Percentiles rank a stretch among this genome's conserved stretches.
These are phyloP conservation scores for Trichomycterus rosablanca DNA, from an alignment of 2,113 vertebrate genomes.

Conservation along the genomic window DNA sequence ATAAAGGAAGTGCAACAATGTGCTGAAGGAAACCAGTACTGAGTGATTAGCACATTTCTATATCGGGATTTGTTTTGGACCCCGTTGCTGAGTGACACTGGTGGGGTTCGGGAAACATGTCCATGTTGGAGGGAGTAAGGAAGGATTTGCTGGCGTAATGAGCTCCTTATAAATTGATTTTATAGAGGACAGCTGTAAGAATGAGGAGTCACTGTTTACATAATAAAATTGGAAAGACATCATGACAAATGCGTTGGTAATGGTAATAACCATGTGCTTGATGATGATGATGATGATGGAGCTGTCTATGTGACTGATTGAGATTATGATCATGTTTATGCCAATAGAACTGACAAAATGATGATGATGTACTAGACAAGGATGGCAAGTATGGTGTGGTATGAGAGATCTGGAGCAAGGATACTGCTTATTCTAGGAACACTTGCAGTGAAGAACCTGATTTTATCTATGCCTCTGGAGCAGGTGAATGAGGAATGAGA, in stretches of 20 bases:
- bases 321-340: neutral
- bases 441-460: no score
- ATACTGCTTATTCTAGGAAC: constrained; percentile 2
- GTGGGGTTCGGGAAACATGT: constrained; percentile 9
- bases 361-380: neutral
- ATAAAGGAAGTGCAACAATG: constrained; percentile 32
- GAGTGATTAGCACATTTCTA: constrained; percentile 13
- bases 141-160: neutral
- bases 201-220: neutral
- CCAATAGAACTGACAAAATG: neutral
- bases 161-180: neutral
- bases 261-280: neutral
- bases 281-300: neutral
- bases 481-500: neutral
- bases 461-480: neutral
- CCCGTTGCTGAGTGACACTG: constrained; percentile 24
- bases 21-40: neutral
- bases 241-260: neutral
- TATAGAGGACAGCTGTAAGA: neutral
- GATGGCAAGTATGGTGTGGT: neutral
- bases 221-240: neutral
- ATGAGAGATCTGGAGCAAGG: neutral
- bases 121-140: constrained; percentile 9
- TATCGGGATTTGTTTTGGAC: constrained; percentile 17
- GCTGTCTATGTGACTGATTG: neutral